Evolutionary conservation across 2,797 vertebrate species (phyloP).

Genomic region (Tapirus indicus): DNA sequence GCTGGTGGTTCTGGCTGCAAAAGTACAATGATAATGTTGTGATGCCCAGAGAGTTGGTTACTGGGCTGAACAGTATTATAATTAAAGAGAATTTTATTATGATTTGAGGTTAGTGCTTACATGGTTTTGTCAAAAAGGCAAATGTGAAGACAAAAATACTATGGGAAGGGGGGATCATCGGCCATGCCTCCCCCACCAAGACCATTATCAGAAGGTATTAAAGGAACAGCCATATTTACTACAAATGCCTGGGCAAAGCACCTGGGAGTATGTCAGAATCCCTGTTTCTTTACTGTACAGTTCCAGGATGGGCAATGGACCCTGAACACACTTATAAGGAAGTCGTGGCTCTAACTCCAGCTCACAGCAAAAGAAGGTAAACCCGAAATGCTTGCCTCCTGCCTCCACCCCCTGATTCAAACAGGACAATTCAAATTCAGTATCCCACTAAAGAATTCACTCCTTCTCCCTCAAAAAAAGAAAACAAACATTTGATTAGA

Average conservation of each 20-base stretch:
- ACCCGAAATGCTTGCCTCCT: background rate
- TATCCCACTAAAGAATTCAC: background rate
- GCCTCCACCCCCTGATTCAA: background rate
- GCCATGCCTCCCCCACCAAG: background rate
- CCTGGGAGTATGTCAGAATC: background rate
- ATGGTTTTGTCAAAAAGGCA: background rate
- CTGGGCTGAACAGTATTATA: background rate
- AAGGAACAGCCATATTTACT: background rate
- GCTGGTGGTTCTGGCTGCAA: background rate
- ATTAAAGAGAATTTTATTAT: background rate
- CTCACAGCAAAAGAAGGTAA: background rate
- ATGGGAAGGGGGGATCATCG: background rate
- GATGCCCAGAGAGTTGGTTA: background rate
- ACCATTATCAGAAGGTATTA: background rate
- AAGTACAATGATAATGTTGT: background rate
- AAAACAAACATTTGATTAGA: slow-evolving; percentile 42
- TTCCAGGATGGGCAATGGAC: no score
- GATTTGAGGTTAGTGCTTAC: background rate
- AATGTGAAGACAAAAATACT: background rate
- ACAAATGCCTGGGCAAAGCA: background rate
- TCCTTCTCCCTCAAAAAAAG: background rate
- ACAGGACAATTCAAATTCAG: background rate
- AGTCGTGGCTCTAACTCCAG: background rate
- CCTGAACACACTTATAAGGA: background rate
- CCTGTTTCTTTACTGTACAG: background rate